Evolutionary conservation across 2,113 vertebrate species (phyloP).

Genomic region (Heptranchias perlo): DNA sequence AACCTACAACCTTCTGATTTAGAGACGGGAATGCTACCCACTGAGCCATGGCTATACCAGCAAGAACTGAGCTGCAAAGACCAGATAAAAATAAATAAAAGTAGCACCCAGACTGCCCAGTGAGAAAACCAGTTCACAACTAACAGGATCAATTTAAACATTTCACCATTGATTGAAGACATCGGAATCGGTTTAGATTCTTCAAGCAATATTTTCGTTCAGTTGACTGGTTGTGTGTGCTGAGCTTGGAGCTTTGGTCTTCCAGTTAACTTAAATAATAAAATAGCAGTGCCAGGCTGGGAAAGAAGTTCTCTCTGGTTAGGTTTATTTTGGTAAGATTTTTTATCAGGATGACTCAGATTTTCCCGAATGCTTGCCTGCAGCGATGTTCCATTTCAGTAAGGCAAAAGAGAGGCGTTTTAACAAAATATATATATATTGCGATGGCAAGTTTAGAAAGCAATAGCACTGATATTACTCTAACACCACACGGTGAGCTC

Average conservation of each 20-base stretch:
- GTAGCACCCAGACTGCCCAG: background rate
- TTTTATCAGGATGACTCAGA: slow-evolving; percentile 7
- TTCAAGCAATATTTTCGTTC: background rate
- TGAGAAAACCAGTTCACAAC: background rate
- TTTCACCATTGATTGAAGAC: background rate
- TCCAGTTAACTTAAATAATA: background rate
- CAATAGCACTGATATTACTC: background rate
- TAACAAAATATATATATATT: background rate
- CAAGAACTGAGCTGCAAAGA: too few species aligned
- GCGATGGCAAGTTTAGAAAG: background rate
- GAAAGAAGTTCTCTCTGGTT: background rate
- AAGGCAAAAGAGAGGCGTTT: background rate
- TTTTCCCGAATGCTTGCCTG: background rate
- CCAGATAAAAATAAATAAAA: background rate
- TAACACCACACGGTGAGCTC: background rate
- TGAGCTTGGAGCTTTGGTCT: background rate
- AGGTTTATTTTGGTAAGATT: slow-evolving; percentile 17
- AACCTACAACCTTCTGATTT: background rate
- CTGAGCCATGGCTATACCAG: too few species aligned
- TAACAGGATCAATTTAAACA: background rate
- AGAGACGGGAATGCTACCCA: background rate
- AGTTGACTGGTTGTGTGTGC: background rate
- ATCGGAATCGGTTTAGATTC: background rate
- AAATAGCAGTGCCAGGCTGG: background rate
- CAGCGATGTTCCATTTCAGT: background rate